phyloP scores from a whole-genome alignment of 2,888 invertebrate species.

The Tenthredo notha region DNA sequence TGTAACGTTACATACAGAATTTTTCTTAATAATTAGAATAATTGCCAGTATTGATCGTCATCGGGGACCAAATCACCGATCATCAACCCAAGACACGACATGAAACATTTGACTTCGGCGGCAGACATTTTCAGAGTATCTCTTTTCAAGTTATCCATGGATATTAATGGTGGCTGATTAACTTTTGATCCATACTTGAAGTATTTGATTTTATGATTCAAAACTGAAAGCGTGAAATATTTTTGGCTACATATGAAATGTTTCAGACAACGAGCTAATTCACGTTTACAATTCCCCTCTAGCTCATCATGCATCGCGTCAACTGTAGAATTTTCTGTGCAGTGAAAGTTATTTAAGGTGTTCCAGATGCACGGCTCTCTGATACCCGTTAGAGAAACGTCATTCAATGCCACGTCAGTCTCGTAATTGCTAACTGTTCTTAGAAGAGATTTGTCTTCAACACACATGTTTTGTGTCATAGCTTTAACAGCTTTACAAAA shows the following conservation, averaged over 20 bases:
- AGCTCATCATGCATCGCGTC: conserved; percentile 63
- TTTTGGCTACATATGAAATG: conserved; percentile 22
- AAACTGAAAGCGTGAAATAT: conserved; percentile 3
- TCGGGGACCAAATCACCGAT: conserved; percentile 17
- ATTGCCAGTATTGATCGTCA: conserved; percentile 6
- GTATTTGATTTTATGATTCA: conserved; percentile 23
- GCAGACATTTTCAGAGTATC: conserved; percentile 11
- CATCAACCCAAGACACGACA: conserved; percentile 4
- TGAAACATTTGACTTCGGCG: background rate
- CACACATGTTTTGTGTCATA: conserved; percentile 51
- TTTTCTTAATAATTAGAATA: background rate
- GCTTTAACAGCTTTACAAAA: conserved; percentile 59
- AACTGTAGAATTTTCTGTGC: conserved; percentile 60
- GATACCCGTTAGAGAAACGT: conserved; percentile 57
- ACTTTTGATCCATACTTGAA: conserved; percentile 19
- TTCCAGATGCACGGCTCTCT: conserved; percentile 59
- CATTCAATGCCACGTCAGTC: conserved; percentile 45
- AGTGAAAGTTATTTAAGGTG: conserved; percentile 58
- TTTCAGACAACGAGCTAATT: conserved; percentile 10
- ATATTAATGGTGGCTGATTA: conserved; percentile 10
- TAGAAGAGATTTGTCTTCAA: conserved; percentile 53
- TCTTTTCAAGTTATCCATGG: background rate
- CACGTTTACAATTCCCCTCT: background rate
- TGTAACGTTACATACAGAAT: background rate
- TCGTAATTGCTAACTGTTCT: conserved; percentile 58